Evolutionary conservation across 2,797 vertebrate species (phyloP).

Genomic region (Rhincodon typus): DNA sequence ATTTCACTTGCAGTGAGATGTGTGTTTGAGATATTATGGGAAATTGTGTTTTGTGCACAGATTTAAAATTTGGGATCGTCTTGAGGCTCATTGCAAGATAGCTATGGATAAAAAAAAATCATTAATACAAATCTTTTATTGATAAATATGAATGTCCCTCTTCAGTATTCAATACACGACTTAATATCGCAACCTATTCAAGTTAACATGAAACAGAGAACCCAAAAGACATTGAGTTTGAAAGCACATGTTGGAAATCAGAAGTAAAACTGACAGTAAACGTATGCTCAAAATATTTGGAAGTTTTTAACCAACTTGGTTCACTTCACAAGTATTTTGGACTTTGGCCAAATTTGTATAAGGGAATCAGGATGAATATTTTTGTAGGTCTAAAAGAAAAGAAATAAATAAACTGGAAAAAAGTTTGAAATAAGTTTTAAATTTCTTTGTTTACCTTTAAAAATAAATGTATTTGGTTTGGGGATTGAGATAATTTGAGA

Average conservation of each 20-base stretch:
- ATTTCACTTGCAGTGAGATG: background rate
- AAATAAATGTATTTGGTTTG: background rate
- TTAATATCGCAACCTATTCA: background rate
- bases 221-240: background rate
- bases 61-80: background rate
- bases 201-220: background rate
- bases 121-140: background rate
- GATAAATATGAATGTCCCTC: background rate
- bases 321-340: background rate
- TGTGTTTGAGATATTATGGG: background rate
- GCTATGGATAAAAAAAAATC: background rate
- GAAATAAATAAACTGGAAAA: background rate
- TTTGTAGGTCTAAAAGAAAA: background rate
- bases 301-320: background rate
- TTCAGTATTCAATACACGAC: background rate
- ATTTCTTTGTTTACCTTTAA: background rate
- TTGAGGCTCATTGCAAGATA: background rate
- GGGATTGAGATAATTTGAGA: background rate
- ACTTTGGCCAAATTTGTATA: background rate
- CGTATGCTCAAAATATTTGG: background rate
- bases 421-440: background rate
- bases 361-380: background rate
- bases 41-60: background rate
- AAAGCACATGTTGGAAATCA: background rate
- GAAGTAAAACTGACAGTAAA: background rate